Conservation (phyloP, 2,113 vertebrate species). For the Oreotrochilus melanogaster region DNA sequence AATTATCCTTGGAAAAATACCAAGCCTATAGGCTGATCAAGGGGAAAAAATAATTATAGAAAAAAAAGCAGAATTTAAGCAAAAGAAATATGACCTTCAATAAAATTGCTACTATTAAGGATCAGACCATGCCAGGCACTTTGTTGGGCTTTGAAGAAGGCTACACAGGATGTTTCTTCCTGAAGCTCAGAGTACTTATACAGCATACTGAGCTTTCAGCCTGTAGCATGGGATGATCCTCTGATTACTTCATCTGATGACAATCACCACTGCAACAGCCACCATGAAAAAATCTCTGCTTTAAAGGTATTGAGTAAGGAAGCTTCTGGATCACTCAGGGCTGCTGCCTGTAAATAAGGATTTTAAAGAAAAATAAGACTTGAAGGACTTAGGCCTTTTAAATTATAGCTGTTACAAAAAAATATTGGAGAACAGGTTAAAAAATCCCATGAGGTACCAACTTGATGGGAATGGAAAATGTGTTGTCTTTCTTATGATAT, state of each 20-base stretch:
- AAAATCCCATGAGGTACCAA: not conserved
- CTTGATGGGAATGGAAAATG: not conserved
- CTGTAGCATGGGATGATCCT: not conserved
- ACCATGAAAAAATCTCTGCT: not conserved
- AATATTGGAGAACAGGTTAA: not conserved
- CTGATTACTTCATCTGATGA: not conserved
- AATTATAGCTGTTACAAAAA: not conserved
- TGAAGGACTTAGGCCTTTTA: not conserved
- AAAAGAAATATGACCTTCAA: not conserved
- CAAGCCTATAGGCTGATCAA: not conserved
- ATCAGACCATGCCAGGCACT: not conserved
- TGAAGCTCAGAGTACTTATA: not conserved
- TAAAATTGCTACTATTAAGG: not conserved
- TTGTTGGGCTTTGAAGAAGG: not conserved
- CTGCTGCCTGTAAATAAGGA: not conserved
- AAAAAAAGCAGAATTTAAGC: not conserved
- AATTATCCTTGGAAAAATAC: conserved; percentile 9
- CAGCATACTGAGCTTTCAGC: not conserved
- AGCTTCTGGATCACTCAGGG: not conserved
- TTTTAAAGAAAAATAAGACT: not conserved
- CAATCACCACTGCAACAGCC: not conserved
- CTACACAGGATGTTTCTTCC: not conserved
- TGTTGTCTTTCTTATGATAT: not conserved
- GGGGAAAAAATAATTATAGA: not conserved
- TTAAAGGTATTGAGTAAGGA: not conserved